Base-by-base conservation (phyloP, 2,888 invertebrate species). In the Oligia fasciuncula region DNA sequence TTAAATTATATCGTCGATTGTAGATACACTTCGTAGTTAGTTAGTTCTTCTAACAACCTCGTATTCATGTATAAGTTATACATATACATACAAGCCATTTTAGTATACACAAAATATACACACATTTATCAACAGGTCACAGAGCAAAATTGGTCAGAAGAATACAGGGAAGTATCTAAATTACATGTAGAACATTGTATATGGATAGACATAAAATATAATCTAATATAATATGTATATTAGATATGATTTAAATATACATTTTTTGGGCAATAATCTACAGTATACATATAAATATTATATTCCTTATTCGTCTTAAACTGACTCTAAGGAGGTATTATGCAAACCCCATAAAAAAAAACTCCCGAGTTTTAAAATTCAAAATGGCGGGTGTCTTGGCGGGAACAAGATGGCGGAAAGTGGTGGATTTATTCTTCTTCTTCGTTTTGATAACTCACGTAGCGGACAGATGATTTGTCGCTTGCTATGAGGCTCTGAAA, bases 361-460 rank as follows among this genome's bases (percentile, higher is more conserved):
- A 91, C 88, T 92, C 88, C 91, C 90, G 89, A 91, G 84, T 89
- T 81, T 81, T 72, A 78, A 81, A 88, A 65, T 80, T 65, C 84
- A 91, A 91, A 80, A 92, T 91, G 90, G 91, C 89, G 88, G 86
- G 29, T 77, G 43, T 79, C 78, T 67, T 92, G 77, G 78, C 74
- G 74, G 76, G 71, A 79, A 75, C 92, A 93, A 94, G 87, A 94
- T 94, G 94, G 94, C 91, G 92, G 80, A 83, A 23, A 23, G 46
- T 88, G 91, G 79, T 84, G 29, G 2, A 57, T 88, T 92, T 94
- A 97, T 92, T 98, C 98, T 90, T 99, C 99, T 90, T 99, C 99
- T 91, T 99, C 99, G 94, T 99, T 99, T 94, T 99, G 98, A 96
- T 99, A 99, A 92, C 99, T 99, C 77, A 99, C 99, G 96, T 99